Evolutionary conservation across 2,113 vertebrate genomes (phyloP).

Genomic region (Psettodes erumei): DNA sequence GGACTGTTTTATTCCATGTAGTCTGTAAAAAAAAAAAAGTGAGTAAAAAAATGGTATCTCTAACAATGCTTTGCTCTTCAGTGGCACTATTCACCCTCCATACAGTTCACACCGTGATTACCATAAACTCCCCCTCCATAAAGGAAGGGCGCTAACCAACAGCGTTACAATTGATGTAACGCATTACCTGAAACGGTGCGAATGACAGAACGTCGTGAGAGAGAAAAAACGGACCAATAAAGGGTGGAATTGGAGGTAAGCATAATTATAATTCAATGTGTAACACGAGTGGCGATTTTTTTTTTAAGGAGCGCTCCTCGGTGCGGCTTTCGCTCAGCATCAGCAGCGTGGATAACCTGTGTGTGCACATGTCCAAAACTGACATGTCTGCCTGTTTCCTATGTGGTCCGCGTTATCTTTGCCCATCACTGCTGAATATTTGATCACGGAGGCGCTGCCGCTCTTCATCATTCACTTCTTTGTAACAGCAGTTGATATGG

Average conservation of each 20-base stretch:
- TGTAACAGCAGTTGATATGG: background rate
- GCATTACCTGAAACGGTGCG: background rate
- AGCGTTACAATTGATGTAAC: background rate
- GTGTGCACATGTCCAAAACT: constrained; percentile 11
- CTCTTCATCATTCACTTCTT: background rate
- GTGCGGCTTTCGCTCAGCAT: constrained; percentile 35
- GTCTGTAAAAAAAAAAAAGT: no score
- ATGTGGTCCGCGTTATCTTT: background rate
- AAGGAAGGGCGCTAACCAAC: constrained; percentile 5
- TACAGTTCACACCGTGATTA: background rate
- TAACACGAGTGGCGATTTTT: background rate
- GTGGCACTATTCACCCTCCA: constrained; percentile 28
- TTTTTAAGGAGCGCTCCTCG: background rate
- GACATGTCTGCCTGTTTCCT: background rate
- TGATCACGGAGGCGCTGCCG: background rate
- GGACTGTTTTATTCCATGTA: no score
- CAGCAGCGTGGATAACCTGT: constrained; percentile 18
- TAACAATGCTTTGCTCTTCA: background rate
- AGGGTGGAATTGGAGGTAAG: constrained; percentile 41
- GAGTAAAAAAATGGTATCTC: no score
- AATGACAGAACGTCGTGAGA: background rate
- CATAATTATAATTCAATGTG: background rate
- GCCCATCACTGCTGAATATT: background rate
- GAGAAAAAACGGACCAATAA: background rate
- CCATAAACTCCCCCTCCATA: background rate